Evolutionary conservation across 2,888 invertebrate species (phyloP), one percentile per base, ranked within the genome.

Genomic region (Drosophila rellima): DNA sequence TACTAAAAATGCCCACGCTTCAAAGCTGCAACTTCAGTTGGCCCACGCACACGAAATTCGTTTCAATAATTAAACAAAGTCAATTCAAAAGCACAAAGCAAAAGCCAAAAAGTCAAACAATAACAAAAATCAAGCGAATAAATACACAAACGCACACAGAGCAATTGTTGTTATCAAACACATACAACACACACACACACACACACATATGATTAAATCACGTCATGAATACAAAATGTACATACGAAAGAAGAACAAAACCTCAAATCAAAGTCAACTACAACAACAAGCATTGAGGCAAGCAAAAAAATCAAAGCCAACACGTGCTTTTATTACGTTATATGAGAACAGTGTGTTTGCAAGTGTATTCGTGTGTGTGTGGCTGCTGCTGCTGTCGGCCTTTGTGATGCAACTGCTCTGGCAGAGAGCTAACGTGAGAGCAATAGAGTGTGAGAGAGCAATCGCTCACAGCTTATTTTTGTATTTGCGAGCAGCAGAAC

Each of bases 291-390:
- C 57, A 52, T 35, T 42, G 51, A 13, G 2, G 33, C 48, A 33
- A 33, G 50, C 50, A 55, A 70, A 47, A 71, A 81, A 81, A 79
- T 70, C 86, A 89, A 89, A 88, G 80, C 76, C 90, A 91, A 90
- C 91, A 91, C 91, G 91, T 91, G 91, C 91, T 91, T 91, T 90
- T 89, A 88, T 91, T 89, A 89, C 86, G 85, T 77, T 89, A 73
- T 60, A 56, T 45, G 69, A 60, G 67, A 69, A 57, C 65, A 56
- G 52, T 63, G 57, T 44, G 55, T 26, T 44, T 26, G 23, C 57
- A 18, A 59, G 52, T 65, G 35, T 44, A 29, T 56, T n/a, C n/a
- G 63, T 66, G 44, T 63, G 37, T 65, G 39, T 44, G 63, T 61
- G 44, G 64, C 37, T 64, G 35, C 31, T 40, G 47, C 26, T 26